A percentile compares a stretch with the other conserved stretches of the same genome.
phyloP scores from a whole-genome alignment of 2,113 vertebrate genomes.

The Aegithalos caudatus region DNA sequence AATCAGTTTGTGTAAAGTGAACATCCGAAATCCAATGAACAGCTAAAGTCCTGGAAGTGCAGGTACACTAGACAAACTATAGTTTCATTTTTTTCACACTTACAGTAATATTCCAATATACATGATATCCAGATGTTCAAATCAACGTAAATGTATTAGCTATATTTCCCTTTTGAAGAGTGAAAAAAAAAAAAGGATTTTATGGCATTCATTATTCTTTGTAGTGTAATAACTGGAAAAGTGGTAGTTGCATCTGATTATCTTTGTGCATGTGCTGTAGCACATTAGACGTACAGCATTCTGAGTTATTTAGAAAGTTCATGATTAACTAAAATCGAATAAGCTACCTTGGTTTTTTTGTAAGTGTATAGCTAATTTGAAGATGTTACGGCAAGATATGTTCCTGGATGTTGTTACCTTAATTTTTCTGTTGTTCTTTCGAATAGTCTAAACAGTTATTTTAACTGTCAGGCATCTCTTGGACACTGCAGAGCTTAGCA shows the following conservation, averaged over 20 bases:
- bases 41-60: background rate
- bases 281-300: background rate
- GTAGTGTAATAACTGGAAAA: background rate
- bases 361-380: slow-evolving; percentile 35
- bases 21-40: background rate
- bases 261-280: background rate
- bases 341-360: background rate
- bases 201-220: background rate
- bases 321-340: slow-evolving; percentile 17
- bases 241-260: background rate
- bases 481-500: background rate
- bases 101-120: background rate
- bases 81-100: background rate
- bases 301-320: background rate
- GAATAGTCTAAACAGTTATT: slow-evolving; percentile 5
- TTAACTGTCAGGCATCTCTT: slow-evolving; percentile 10
- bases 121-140: background rate
- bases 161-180: background rate
- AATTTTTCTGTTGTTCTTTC: slow-evolving; percentile 22
- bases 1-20: background rate
- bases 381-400: background rate
- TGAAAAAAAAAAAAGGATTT: background rate
- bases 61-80: background rate
- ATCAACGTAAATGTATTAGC: background rate
- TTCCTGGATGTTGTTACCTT: slow-evolving; percentile 22